Evolutionary conservation across 2,113 vertebrate species (phyloP).

Genomic region (Lophius piscatorius): DNA sequence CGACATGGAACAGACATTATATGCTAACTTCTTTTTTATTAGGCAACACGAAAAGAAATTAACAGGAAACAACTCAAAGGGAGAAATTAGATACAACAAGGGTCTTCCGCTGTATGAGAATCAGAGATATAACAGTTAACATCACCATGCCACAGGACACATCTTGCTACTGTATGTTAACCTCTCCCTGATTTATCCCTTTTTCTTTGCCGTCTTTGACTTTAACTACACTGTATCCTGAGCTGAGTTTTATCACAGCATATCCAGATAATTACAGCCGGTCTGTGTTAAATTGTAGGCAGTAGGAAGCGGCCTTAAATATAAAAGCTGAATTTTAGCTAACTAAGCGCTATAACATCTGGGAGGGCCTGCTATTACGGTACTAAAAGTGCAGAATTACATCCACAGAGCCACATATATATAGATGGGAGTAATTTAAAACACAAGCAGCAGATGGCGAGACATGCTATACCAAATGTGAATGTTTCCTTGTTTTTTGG

Average conservation of each 20-base stretch:
- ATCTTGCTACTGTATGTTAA: constrained; percentile 1
- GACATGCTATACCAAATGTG: background rate
- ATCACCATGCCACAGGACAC: background rate
- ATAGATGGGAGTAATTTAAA: constrained; percentile 25
- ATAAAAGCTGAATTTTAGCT: constrained; percentile 40
- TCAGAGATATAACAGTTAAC: background rate
- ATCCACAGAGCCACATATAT: constrained; percentile 9
- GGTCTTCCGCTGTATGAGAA: background rate
- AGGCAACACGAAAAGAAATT: constrained; percentile 8
- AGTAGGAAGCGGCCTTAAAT: background rate
- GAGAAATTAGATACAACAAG: background rate
- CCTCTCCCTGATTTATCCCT: background rate
- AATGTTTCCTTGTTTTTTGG: background rate
- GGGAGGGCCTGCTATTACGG: constrained; percentile 32
- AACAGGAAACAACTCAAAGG: constrained; percentile 21
- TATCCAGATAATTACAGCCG: constrained; percentile 48
- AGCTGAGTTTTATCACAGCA: constrained; percentile 23
- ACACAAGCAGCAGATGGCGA: constrained; percentile 25
- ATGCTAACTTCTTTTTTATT: constrained; percentile 2
- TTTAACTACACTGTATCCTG: constrained; percentile 7
- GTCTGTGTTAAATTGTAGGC: constrained; percentile 17
- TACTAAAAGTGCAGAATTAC: constrained; percentile 24
- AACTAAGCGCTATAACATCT: constrained; percentile 34
- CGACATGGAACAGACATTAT: constrained; percentile 12
- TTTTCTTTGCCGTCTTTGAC: background rate